These are phyloP conservation scores for Drosophila suzukii DNA, from an alignment of 1,140 invertebrate genomes.

Conservation along the genomic window DNA sequence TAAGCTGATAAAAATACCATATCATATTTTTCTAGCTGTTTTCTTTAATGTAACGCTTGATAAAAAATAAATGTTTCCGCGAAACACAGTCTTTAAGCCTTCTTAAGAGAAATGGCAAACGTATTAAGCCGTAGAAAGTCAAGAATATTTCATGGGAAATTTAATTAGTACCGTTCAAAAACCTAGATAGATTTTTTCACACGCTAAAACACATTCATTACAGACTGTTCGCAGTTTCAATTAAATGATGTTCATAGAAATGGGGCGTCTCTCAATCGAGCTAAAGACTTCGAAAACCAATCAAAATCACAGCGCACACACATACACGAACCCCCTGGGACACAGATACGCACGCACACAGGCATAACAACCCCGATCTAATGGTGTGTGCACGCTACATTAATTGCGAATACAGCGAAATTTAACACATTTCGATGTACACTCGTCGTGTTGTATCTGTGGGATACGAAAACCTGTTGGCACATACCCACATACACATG, in stretches of 20 bases:
- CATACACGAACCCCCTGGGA: conserved; percentile 26
- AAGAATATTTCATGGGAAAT: not conserved
- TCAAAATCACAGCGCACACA: conserved; percentile 73
- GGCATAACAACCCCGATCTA: conserved; percentile 26
- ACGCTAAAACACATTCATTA: conserved; percentile 22
- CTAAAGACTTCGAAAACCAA: conserved; percentile 71
- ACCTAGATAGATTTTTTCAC: conserved; percentile 9
- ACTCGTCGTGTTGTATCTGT: conserved; percentile 51
- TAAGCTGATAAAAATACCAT: not conserved
- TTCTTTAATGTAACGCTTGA: no score
- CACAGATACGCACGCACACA: conserved; percentile 28
- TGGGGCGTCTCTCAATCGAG: conserved; percentile 47
- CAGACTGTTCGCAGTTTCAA: conserved; percentile 17
- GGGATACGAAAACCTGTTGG: conserved; percentile 72
- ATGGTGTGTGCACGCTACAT: conserved; percentile 51
- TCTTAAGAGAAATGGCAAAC: not conserved
- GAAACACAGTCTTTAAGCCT: not conserved
- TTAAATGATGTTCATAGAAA: conserved; percentile 27
- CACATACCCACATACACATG: conserved; percentile 25
- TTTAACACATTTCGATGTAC: conserved; percentile 63
- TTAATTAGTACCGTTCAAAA: not conserved
- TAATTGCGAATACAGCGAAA: conserved; percentile 74
- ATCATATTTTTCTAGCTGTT: no score
- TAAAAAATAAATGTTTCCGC: not conserved
- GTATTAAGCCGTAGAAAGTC: not conserved